These are phyloP conservation scores for Alviniconcha strummeri DNA, from an alignment of 2,888 invertebrate genomes.

Conservation along the genomic window DNA sequence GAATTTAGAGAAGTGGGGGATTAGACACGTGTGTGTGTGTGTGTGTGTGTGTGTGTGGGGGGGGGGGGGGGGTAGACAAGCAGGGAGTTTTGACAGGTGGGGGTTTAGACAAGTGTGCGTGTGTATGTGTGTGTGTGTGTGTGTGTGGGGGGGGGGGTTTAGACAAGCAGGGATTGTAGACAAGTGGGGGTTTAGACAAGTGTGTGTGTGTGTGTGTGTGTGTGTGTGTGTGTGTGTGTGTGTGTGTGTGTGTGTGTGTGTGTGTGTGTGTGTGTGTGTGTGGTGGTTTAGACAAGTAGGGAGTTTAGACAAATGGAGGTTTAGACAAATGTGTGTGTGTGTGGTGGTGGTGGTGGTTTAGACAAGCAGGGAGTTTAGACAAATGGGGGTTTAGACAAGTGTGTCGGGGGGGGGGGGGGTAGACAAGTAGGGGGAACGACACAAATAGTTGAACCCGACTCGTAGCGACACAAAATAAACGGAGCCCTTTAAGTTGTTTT, in stretches of 20 bases:
- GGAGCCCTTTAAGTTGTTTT: too few relatives aligned
- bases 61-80: too few relatives aligned
- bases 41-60: too few relatives aligned
- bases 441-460: too few relatives aligned
- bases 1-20: too few relatives aligned
- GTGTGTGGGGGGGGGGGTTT: not conserved
- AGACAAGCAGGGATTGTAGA: too few relatives aligned
- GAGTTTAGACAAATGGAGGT: not conserved
- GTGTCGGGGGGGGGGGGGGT: not conserved
- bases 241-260: conserved; percentile 17
- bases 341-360: not conserved
- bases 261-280: not conserved
- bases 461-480: too few relatives aligned
- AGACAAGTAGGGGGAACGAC: too few relatives aligned
- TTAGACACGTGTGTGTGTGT: too few relatives aligned
- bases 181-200: too few relatives aligned
- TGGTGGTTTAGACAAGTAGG: not conserved
- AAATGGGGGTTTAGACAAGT: not conserved
- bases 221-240: conserved; percentile 6
- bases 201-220: not conserved
- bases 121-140: not conserved
- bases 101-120: not conserved
- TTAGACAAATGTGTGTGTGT: too few relatives aligned
- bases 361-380: not conserved
- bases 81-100: too few relatives aligned